These are phyloP conservation scores for Eutrigla gurnardus DNA, from an alignment of 2,797 vertebrate species.

Conservation along the genomic window DNA sequence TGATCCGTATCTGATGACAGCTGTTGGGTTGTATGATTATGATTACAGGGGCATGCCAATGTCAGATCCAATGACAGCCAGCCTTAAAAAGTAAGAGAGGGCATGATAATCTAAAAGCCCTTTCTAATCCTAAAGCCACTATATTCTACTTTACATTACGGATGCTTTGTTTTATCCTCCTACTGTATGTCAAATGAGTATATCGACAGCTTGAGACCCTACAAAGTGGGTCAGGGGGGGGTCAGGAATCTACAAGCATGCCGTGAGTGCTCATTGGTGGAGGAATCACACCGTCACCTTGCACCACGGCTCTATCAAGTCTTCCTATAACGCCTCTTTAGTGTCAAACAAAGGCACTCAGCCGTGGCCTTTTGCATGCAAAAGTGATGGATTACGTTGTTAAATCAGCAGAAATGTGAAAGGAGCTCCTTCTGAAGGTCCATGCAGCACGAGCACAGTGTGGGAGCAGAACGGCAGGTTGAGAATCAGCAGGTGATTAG, in stretches of 20 bases:
- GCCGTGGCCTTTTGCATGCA: slow-evolving; percentile 16
- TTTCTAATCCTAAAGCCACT: not conserved
- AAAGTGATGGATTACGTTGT: slow-evolving; percentile 34
- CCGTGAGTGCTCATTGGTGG: slow-evolving; percentile 31
- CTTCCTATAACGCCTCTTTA: slow-evolving; percentile 27
- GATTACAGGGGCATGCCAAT: not conserved
- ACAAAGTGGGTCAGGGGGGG: slow-evolving; percentile 47
- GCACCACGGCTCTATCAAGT: slow-evolving; percentile 13
- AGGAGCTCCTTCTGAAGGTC: slow-evolving; percentile 48
- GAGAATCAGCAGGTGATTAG: slow-evolving; percentile 72
- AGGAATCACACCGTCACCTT: slow-evolving; percentile 32
- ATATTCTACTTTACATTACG: too few species aligned
- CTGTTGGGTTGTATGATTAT: not conserved
- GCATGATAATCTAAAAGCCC: not conserved
- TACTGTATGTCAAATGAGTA: slow-evolving; percentile 7
- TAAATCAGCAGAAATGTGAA: slow-evolving; percentile 39
- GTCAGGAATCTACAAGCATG: slow-evolving; percentile 58
- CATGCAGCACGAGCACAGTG: slow-evolving; percentile 60
- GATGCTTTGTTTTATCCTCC: slow-evolving; percentile 28
- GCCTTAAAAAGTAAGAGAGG: not conserved
- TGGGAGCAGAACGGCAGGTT: slow-evolving; percentile 68
- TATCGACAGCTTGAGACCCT: slow-evolving; percentile 15
- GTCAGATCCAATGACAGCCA: not conserved
- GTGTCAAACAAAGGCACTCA: slow-evolving; percentile 54
- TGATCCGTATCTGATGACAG: not conserved